A percentile compares a stretch with the other conserved stretches of the same genome.
These are phyloP conservation scores for Mystacides longicornis DNA, from an alignment of 2,888 invertebrate species.

Conservation along the genomic window DNA sequence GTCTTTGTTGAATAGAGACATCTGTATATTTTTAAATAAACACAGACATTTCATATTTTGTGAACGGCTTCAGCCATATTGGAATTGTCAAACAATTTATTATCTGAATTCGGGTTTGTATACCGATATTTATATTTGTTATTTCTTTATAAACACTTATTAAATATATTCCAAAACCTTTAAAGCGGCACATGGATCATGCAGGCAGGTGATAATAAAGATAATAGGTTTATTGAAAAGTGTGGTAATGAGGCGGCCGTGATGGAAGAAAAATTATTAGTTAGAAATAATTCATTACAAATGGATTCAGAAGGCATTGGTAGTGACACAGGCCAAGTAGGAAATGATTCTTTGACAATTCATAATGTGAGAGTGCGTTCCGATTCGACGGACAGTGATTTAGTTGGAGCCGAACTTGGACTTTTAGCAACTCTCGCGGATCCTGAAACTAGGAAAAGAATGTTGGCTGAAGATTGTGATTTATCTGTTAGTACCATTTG, in stretches of 20 bases:
- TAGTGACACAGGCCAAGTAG: not conserved
- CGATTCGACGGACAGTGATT: slow-evolving; percentile 42
- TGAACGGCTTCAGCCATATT: slow-evolving; percentile 38
- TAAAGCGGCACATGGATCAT: slow-evolving; percentile 9
- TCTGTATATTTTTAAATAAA: not conserved
- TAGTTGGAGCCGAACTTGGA: slow-evolving; percentile 43
- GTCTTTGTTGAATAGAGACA: not conserved
- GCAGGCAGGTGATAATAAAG: slow-evolving; percentile 7
- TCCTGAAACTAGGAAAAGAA: slow-evolving; percentile 36
- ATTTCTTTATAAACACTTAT: slow-evolving; percentile 15
- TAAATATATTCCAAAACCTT: not conserved
- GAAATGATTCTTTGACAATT: not conserved
- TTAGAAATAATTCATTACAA: not conserved
- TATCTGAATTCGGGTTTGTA: not conserved
- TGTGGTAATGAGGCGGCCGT: not conserved
- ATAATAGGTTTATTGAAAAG: not conserved
- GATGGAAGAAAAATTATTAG: not conserved
- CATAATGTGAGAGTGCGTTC: not conserved
- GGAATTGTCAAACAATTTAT: slow-evolving; percentile 50
- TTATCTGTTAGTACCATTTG: slow-evolving; percentile 9
- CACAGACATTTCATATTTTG: too few relatives aligned
- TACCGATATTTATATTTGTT: not conserved
- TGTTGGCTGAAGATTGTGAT: slow-evolving; percentile 29
- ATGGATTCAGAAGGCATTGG: not conserved
- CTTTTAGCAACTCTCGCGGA: slow-evolving; percentile 43